Evolutionary conservation across 2,888 invertebrate genomes (phyloP), one percentile per base, ranked within the genome.

Genomic region (Sinodicranocentrus sp.): DNA sequence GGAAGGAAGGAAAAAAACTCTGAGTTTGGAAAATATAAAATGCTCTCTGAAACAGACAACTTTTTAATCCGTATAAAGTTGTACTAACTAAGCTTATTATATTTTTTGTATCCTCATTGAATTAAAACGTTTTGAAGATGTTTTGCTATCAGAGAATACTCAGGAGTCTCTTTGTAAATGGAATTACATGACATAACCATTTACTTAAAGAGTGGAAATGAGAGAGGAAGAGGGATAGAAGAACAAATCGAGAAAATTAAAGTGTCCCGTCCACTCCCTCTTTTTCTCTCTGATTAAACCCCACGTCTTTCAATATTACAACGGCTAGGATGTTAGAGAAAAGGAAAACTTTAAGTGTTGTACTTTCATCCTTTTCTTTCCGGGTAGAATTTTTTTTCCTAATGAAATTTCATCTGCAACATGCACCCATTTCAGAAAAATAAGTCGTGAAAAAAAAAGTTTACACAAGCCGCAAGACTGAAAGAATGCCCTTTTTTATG

Each of bases 201-300:
- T 39, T 65, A 39, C 6, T 13, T 17, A 10, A 70, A 70, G 0
- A 25, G 52, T 26, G n/a, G n/a, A 71, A 71, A 71, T 33, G 33
- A 57, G 5, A 54, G 28, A 10, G 23, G 44, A 23, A 44, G 25
- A 68, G 21, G 23, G 52, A 33, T 39, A 68, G 52, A n/a, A 61
- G 26, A 68, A 68, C 52, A 71, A 57, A 65, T 48, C 25, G 25
- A 71, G 71, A 54, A 71, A 71, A 71, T 71, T 57, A 57, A 71
- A 71, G 39, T 71, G 71, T 71, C 71, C 52, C 57, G 71, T 71
- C 71, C 71, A 71, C 54, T 71, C 71, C 68, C 68, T 48, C 23
- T 26, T 68, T n/a, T 26, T 48, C 48, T 68, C 25, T 48, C 52
- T 68, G 68, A 68, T 68, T 68, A 68, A 68, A 48, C 39, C n/a